These are phyloP conservation scores for Melieria omissa DNA, from an alignment of 2,888 invertebrate genomes.

Conservation along the genomic window DNA sequence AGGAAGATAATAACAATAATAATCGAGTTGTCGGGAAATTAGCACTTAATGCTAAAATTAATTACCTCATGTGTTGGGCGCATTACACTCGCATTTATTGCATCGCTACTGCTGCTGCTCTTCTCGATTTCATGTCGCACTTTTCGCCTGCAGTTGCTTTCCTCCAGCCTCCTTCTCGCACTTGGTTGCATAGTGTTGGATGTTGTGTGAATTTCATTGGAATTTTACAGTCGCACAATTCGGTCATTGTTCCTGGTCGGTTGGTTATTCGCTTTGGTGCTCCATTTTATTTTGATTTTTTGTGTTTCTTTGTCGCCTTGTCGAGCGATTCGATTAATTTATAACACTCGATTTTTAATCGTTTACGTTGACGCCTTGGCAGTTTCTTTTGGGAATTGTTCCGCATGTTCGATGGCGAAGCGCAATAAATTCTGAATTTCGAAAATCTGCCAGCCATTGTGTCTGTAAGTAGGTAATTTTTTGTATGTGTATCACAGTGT, in stretches of 20 bases:
- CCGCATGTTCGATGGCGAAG: too few species aligned
- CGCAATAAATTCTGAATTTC: too few species aligned
- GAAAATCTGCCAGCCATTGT: too few species aligned
- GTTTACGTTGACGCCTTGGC: too few species aligned
- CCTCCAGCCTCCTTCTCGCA: background rate
- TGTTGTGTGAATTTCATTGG: conserved; percentile 20
- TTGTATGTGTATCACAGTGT: too few species aligned
- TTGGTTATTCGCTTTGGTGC: background rate
- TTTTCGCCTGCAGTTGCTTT: background rate
- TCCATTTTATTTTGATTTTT: too few species aligned
- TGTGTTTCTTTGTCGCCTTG: too few species aligned
- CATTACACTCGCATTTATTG: conserved; percentile 8
- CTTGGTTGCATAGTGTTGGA: background rate
- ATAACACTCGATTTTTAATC: too few species aligned
- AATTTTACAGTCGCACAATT: conserved; percentile 13
- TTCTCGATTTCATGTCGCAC: background rate
- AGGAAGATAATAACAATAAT: conserved; percentile 18
- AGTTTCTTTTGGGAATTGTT: too few species aligned
- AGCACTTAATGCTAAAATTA: conserved; percentile 48
- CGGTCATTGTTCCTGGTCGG: conserved; percentile 33
- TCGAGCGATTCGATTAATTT: too few species aligned
- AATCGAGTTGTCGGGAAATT: conserved; percentile 47
- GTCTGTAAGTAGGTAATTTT: too few species aligned
- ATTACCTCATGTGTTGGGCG: conserved; percentile 44
- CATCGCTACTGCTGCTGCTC: conserved; percentile 6